Evolutionary conservation across 2,797 vertebrate species (phyloP).

Genomic region (Streptopelia turtur): DNA sequence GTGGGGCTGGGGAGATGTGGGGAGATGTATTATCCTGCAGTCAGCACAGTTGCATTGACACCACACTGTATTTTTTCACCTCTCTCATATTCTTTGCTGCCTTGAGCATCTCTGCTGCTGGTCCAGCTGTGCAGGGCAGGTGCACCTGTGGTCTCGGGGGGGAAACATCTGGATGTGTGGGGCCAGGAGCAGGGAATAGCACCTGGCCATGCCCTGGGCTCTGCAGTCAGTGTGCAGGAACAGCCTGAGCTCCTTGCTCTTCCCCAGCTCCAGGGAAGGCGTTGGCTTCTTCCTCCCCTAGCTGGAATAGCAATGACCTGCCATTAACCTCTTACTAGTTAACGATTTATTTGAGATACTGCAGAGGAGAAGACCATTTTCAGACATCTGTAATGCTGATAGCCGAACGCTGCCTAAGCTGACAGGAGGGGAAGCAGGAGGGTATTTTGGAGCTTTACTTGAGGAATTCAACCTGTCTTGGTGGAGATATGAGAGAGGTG

Average conservation of each 20-base stretch:
- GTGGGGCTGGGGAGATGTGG: not conserved
- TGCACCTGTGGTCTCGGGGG: not conserved
- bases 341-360: not conserved
- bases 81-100: not conserved
- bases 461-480: not conserved
- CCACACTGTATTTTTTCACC: not conserved
- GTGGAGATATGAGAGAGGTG: not conserved
- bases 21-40: fast-evolving
- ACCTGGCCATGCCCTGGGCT: not conserved
- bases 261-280: fast-evolving
- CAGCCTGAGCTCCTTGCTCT: fast-evolving
- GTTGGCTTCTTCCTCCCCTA: fast-evolving
- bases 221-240: not conserved
- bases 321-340: not conserved
- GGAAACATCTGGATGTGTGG: not conserved
- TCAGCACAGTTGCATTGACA: not conserved
- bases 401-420: not conserved
- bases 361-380: not conserved
- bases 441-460: not conserved
- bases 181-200: not conserved
- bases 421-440: not conserved
- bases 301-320: not conserved
- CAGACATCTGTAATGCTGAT: not conserved
- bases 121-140: not conserved
- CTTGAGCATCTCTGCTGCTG: not conserved